Conservation (phyloP, 2,113 vertebrate species). For the Psittacara wagleri region DNA sequence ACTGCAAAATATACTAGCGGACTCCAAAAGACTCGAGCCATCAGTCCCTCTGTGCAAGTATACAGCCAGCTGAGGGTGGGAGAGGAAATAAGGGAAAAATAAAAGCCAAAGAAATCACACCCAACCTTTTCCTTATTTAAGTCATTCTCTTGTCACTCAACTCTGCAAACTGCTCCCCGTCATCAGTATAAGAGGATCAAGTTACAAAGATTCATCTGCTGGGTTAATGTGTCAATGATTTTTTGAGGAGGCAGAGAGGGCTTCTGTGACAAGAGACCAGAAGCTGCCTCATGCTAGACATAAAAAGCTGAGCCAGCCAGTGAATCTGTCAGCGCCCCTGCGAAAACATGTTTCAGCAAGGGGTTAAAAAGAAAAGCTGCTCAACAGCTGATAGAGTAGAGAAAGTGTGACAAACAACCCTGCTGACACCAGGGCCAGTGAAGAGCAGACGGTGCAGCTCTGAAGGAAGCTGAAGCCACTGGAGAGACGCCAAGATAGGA, state of each 20-base stretch:
- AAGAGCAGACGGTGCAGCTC: accelerated
- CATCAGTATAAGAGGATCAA: background rate
- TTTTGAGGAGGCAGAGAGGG: background rate
- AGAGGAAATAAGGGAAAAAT: background rate
- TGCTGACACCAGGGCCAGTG: background rate
- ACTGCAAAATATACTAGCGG: background rate
- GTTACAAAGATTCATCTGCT: background rate
- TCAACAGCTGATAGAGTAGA: background rate
- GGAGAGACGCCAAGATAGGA: background rate
- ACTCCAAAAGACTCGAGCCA: background rate
- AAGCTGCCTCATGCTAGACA: background rate
- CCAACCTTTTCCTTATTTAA: background rate
- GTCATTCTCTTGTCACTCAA: background rate
- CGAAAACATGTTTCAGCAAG: background rate
- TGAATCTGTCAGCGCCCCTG: background rate
- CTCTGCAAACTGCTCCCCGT: background rate
- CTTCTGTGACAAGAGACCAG: background rate
- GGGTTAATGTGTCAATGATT: background rate
- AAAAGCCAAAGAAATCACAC: background rate
- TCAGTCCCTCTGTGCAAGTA: background rate
- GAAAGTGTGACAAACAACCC: background rate
- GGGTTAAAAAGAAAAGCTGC: background rate
- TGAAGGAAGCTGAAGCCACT: background rate
- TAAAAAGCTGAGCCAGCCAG: background rate
- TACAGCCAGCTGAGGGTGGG: background rate